A percentile compares a stretch with the other conserved stretches of the same genome.
Conservation (phyloP, 64 coral and sea anemone species). For the Stylophora pistillata region DNA sequence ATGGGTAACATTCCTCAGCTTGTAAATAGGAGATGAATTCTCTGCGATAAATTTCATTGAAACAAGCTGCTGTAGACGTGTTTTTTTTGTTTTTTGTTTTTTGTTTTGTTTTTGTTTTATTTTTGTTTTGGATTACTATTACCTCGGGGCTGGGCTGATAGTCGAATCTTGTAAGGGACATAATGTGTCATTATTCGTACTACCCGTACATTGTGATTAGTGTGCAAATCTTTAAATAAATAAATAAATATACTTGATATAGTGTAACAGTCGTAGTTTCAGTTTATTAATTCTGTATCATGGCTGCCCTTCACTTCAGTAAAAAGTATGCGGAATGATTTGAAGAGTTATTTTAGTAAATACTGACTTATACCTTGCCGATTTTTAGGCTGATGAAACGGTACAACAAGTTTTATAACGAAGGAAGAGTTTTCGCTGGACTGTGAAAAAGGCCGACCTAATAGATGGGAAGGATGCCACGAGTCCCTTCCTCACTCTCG, state of each 20-base stretch:
- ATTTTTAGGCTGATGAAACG: slow-evolving; percentile 1
- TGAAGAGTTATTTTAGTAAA: not conserved
- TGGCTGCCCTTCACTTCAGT: too few species aligned
- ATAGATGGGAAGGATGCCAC: not conserved
- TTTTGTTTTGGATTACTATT: too few species aligned
- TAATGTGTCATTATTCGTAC: too few species aligned
- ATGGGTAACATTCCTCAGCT: not conserved
- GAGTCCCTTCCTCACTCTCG: not conserved
- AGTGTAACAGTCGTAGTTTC: too few species aligned
- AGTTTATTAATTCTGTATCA: too few species aligned
- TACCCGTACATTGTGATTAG: too few species aligned
- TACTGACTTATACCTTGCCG: not conserved
- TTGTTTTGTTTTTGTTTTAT: too few species aligned
- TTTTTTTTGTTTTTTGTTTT: too few species aligned
- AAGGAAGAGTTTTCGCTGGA: not conserved
- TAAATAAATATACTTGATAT: too few species aligned
- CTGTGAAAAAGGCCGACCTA: not conserved
- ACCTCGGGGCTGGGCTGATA: too few species aligned
- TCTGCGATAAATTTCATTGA: not conserved
- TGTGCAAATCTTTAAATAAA: too few species aligned
- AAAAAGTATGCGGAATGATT: not conserved
- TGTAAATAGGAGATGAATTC: not conserved
- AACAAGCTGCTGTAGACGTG: not conserved
- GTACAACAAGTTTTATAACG: not conserved
- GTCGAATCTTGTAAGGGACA: too few species aligned